These are phyloP conservation scores for Tinea trinotella DNA, from an alignment of 2,888 invertebrate species.

Conservation along the genomic window DNA sequence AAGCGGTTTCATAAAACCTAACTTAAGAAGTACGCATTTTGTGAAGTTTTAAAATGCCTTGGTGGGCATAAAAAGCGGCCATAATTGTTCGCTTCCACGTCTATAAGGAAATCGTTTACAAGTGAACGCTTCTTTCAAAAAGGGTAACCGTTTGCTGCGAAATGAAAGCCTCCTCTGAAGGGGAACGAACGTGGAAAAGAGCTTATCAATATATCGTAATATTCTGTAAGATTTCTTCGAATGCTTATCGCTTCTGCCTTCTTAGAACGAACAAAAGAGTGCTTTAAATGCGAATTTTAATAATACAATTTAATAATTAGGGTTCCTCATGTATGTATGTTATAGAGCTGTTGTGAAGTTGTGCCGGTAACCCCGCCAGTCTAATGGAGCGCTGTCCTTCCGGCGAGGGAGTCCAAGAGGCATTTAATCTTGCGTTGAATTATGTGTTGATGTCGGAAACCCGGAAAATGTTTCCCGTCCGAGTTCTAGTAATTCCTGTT, in stretches of 20 bases:
- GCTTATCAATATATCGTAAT: conserved; percentile 19
- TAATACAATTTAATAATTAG: background rate
- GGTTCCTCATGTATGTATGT: background rate
- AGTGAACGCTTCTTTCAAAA: conserved; percentile 20
- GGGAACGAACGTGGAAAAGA: conserved; percentile 15
- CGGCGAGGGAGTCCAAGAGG: conserved; percentile 56
- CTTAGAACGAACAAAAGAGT: background rate
- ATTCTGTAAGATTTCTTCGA: background rate
- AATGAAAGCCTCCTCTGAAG: conserved; percentile 18
- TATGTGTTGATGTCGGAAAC: conserved; percentile 62
- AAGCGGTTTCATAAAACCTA: conserved; percentile 7
- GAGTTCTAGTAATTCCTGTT: conserved; percentile 44
- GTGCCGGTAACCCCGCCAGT: conserved; percentile 33
- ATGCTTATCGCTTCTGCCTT: conserved; percentile 4
- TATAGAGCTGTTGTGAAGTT: background rate
- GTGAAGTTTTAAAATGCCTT: conserved; percentile 18
- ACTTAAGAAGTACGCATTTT: conserved; percentile 9
- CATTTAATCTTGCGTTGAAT: conserved; percentile 66
- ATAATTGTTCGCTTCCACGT: conserved; percentile 17
- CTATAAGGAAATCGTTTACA: conserved; percentile 20
- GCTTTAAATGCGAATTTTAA: background rate
- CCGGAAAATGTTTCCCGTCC: conserved; percentile 55
- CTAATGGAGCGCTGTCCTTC: conserved; percentile 58
- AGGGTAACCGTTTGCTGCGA: conserved; percentile 17
- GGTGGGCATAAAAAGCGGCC: conserved; percentile 16